Percentiles rank a stretch among this genome's conserved stretches.
Evolutionary conservation across 2,113 vertebrate species (phyloP).

Genomic region (Sander lucioperca): DNA sequence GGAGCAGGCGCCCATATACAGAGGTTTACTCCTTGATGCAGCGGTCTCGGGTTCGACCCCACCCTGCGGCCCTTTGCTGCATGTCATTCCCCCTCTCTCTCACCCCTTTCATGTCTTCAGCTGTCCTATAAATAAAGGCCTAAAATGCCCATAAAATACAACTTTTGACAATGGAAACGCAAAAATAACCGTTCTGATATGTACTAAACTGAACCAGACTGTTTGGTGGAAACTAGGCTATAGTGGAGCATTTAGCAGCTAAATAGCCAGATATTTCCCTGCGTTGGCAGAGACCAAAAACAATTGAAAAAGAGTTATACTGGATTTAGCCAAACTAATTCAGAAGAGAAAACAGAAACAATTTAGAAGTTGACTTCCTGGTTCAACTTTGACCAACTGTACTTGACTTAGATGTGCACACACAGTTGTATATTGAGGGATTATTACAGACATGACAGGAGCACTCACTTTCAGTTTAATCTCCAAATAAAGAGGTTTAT

Average conservation of each 20-base stretch:
- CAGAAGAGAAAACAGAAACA: constrained; percentile 32
- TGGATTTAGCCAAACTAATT: not conserved
- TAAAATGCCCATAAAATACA: too few relatives aligned
- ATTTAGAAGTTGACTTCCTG: constrained; percentile 6
- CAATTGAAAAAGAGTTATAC: not conserved
- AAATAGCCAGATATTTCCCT: not conserved
- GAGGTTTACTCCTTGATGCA: too few relatives aligned
- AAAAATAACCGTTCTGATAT: too few relatives aligned
- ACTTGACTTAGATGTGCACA: not conserved
- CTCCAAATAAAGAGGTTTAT: not conserved
- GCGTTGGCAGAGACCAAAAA: not conserved
- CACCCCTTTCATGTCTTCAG: too few relatives aligned
- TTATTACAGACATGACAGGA: not conserved
- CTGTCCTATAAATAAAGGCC: too few relatives aligned
- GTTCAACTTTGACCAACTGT: not conserved
- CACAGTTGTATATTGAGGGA: not conserved
- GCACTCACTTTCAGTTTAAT: not conserved
- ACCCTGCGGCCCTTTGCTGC: too few relatives aligned
- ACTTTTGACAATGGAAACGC: too few relatives aligned
- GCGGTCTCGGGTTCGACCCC: too few relatives aligned
- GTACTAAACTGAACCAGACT: too few relatives aligned
- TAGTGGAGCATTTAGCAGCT: not conserved
- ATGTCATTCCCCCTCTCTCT: too few relatives aligned
- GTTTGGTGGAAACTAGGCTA: too few relatives aligned
- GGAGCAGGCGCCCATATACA: too few relatives aligned